Conservation (phyloP, 2,888 invertebrate species). For the Strigamia crassipes region DNA sequence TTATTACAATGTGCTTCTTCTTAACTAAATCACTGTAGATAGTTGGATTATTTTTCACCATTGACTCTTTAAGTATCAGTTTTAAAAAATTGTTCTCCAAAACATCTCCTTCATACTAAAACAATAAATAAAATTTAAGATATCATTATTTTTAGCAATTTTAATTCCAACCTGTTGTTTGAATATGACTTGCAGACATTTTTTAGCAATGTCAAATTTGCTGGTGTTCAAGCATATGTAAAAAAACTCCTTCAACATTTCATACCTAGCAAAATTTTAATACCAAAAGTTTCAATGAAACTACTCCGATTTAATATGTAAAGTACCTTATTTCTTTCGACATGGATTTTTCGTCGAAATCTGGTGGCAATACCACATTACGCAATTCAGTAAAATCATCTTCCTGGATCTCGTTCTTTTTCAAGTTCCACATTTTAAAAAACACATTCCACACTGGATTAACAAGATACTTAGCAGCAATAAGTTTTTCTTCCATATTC, state of each 20-base stretch:
- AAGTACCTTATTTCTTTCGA: not conserved
- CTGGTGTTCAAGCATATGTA: not conserved
- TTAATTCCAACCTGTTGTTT: not conserved
- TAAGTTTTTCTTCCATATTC: not conserved
- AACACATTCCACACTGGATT: not conserved
- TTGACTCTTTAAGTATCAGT: not conserved
- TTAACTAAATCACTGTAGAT: not conserved
- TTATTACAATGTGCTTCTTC: not conserved
- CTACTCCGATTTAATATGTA: not conserved
- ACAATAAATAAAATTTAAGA: not conserved
- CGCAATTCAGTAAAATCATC: not conserved
- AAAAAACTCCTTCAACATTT: not conserved
- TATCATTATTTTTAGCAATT: not conserved
- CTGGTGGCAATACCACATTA: not conserved
- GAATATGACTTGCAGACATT: not conserved
- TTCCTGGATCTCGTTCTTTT: not conserved
- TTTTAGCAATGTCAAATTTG: not conserved
- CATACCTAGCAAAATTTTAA: not conserved
- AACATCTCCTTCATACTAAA: not conserved
- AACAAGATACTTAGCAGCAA: not conserved
- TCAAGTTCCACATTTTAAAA: not conserved
- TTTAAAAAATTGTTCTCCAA: not conserved
- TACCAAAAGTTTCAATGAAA: not conserved
- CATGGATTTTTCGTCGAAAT: not conserved
- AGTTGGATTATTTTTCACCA: not conserved